phyloP scores from a whole-genome alignment of 2,888 invertebrate genomes.

The Diaprepes abbreviatus region DNA sequence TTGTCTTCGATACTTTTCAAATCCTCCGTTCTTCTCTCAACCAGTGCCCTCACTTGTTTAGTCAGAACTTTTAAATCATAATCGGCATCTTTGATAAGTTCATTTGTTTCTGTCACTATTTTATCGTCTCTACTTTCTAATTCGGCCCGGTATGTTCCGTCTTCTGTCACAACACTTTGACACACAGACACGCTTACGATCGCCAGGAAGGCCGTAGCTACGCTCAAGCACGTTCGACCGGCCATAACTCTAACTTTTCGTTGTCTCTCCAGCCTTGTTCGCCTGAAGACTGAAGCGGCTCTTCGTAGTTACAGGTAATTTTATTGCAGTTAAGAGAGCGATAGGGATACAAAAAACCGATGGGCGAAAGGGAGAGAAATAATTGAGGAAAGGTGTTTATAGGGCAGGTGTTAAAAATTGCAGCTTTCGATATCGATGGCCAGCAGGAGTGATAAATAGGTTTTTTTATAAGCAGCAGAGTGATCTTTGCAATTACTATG shows the following conservation, averaged over 20 bases:
- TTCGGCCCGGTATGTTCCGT: neutral
- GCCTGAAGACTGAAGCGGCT: constrained; percentile 40
- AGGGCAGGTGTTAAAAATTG: constrained; percentile 51
- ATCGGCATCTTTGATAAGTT: constrained; percentile 29
- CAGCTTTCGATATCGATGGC: constrained; percentile 42
- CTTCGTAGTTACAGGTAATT: constrained; percentile 47
- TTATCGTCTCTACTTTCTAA: neutral
- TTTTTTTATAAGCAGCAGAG: constrained; percentile 2
- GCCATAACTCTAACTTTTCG: constrained; percentile 27
- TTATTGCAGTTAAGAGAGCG: constrained; percentile 43
- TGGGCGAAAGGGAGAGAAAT: constrained; percentile 22
- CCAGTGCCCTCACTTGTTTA: constrained; percentile 70
- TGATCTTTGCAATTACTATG: neutral
- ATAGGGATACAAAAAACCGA: constrained; percentile 13
- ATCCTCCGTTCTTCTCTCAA: constrained; percentile 71
- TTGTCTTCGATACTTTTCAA: constrained; percentile 71
- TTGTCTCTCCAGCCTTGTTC: constrained; percentile 29
- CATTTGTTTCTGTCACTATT: constrained; percentile 31
- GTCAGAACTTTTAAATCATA: constrained; percentile 68
- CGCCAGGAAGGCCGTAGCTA: neutral
- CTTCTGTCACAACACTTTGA: constrained; percentile 1
- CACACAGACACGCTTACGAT: constrained; percentile 31
- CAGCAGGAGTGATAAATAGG: constrained; percentile 16
- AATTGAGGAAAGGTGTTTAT: constrained; percentile 49
- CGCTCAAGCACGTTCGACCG: constrained; percentile 5